Percentiles rank a stretch among this genome's conserved stretches.
Evolutionary conservation across 2,888 invertebrate genomes (phyloP).

Genomic region (Epinotia brunnichana): DNA sequence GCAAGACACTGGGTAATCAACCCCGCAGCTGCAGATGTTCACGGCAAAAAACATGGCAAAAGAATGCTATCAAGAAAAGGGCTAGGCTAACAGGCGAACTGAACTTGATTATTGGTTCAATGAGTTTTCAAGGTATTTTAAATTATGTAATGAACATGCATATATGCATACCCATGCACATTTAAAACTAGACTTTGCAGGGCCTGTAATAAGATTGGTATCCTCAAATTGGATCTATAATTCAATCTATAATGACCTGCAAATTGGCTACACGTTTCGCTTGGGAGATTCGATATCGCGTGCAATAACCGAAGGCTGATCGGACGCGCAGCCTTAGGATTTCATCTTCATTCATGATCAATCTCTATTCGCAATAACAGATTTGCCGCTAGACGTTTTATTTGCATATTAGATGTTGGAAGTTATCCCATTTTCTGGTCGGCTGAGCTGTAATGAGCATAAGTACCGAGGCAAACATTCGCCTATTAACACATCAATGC

Average conservation of each 20-base stretch:
- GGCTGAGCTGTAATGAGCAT: conserved; percentile 51
- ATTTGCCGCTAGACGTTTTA: conserved; percentile 65
- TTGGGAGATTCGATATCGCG: conserved; percentile 62
- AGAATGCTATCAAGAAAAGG: conserved; percentile 52
- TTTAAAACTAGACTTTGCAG: conserved; percentile 19
- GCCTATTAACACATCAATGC: conserved; percentile 27
- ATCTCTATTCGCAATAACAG: conserved; percentile 58
- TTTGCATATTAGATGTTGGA: conserved; percentile 56
- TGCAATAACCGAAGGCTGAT: conserved; percentile 64
- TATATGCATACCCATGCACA: not conserved
- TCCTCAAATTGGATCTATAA: conserved; percentile 48
- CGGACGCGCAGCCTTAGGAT: conserved; percentile 60
- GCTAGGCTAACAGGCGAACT: conserved; percentile 9
- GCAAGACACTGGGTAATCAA: conserved; percentile 61
- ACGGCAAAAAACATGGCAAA: conserved; percentile 56
- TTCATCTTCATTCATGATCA: conserved; percentile 51
- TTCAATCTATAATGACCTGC: conserved; percentile 61
- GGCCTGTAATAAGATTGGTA: conserved; percentile 9
- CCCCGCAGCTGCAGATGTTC: conserved; percentile 63
- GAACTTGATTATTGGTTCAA: conserved; percentile 15
- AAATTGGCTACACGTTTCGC: conserved; percentile 71
- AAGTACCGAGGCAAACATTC: conserved; percentile 28
- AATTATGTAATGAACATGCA: conserved; percentile 10
- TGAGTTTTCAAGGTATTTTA: conserved; percentile 11
- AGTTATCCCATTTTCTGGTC: conserved; percentile 58